Evolutionary conservation across 2,113 vertebrate genomes (phyloP).

Genomic region (Caranx ignobilis): DNA sequence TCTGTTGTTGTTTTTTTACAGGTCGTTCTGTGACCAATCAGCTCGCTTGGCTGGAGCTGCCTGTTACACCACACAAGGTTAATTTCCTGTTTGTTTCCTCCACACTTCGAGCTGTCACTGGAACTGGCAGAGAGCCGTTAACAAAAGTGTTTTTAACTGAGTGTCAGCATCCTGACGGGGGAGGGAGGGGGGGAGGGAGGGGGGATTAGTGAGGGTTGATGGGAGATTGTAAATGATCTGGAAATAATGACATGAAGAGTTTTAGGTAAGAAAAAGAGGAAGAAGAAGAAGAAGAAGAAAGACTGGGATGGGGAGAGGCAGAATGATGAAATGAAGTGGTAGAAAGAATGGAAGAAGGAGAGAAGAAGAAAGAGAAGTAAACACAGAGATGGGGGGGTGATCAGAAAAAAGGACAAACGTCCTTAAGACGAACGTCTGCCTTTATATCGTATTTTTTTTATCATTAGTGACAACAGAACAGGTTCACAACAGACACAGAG

Average conservation of each 20-base stretch:
- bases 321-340: too few relatives aligned
- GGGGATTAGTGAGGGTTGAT: not conserved
- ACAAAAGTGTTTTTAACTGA: slow-evolving; percentile 39
- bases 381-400: too few relatives aligned
- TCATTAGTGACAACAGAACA: too few relatives aligned
- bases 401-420: too few relatives aligned
- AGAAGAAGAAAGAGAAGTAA: too few relatives aligned
- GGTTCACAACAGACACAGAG: too few relatives aligned
- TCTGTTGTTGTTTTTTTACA: slow-evolving; percentile 7
- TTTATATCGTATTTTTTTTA: too few relatives aligned
- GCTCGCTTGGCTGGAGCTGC: slow-evolving; percentile 22
- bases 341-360: too few relatives aligned
- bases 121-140: slow-evolving; percentile 33
- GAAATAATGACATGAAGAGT: not conserved
- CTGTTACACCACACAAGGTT: slow-evolving; percentile 28
- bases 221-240: not conserved
- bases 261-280: too few relatives aligned
- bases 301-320: too few relatives aligned
- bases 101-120: slow-evolving; percentile 42
- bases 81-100: slow-evolving; percentile 66
- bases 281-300: not conserved
- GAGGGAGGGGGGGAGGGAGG: not conserved
- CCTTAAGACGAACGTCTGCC: too few relatives aligned
- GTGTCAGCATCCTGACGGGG: slow-evolving; percentile 6
- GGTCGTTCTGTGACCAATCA: slow-evolving; percentile 40